Base-by-base conservation (phyloP, 2,888 invertebrate species). In the Hyposoter dolosus region DNA sequence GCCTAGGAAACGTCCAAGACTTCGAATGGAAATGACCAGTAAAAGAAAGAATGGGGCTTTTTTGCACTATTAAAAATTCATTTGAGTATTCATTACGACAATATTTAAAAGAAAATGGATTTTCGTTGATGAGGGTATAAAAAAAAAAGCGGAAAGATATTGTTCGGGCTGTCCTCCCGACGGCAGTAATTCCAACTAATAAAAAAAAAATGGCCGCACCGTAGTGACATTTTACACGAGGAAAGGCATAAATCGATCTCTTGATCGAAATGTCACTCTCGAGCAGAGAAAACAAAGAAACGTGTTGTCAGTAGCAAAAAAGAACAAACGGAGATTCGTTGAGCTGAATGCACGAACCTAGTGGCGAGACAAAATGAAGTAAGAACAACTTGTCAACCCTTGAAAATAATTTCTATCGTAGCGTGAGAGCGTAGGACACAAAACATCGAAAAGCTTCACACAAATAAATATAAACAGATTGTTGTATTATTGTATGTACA, bases 381-480 rank as follows among this genome's bases (percentile, higher is more conserved):
- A 50, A 71, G n/a, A 47, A n/a, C n/a, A 19, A 47, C 12, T 56
- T 9, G 45, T 47, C 9, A n/a, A 12, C 15, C 28, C 47, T 28
- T 6, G 56, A 19, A 28, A 15, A 12, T 43, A 19, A 45, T 17
- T 17, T 60, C 23, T 43, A 17, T 28, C 60, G 43, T 17, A 35
- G 32, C 35, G 56, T 53, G 40, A 15, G n/a, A 50, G 23, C 60
- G 60, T 56, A 15, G 60, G 43, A 47, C 35, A 17, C 50, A 50
- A 68, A 77, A 66, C 45, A 77, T 77, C 66, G 66, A 77, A 77
- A 77, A 32, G 15, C 50, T 50, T 28, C 35, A 23, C 15, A 60
- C 15, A 66, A 66, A 76, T 65, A 76, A 43, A 63, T 47, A 47
- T 56, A 76, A 76, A 47, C 50, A 76, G 65, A 47, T 50, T 28